These are phyloP conservation scores for Silurus glanis DNA, from an alignment of 2,113 vertebrate genomes.

Conservation along the genomic window DNA sequence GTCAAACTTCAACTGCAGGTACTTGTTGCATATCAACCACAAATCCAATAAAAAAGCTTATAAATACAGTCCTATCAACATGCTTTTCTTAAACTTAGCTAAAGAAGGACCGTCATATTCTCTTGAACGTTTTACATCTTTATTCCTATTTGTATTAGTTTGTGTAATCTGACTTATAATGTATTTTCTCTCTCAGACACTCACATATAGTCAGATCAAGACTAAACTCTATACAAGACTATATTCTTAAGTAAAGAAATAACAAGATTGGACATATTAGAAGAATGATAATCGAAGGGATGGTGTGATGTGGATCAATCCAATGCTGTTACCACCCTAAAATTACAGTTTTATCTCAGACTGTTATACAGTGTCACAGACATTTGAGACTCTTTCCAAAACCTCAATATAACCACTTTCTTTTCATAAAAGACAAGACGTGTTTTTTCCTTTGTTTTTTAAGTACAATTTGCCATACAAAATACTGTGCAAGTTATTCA, in stretches of 20 bases:
- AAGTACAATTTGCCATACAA: not conserved
- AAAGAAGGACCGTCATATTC: not conserved
- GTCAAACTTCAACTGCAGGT: constrained; percentile 82
- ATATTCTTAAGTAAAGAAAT: not conserved
- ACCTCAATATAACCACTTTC: not conserved
- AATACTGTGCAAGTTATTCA: not conserved
- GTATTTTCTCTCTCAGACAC: not conserved
- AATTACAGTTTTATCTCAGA: not conserved
- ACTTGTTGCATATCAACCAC: not conserved
- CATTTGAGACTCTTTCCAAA: not conserved
- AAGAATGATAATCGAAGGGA: not conserved
- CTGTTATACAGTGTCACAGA: not conserved
- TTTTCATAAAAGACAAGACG: not conserved
- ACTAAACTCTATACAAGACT: too few species aligned
- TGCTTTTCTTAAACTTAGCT: not conserved
- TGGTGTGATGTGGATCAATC: not conserved
- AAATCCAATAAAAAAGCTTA: not conserved
- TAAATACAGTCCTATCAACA: not conserved
- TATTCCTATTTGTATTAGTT: not conserved
- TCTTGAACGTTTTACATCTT: not conserved
- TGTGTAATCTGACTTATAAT: not conserved
- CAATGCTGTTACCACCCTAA: not conserved
- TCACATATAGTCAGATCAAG: not conserved
- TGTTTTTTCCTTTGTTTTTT: not conserved
- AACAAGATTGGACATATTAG: not conserved